Percentiles rank a stretch among this genome's conserved stretches.
phyloP scores from a whole-genome alignment of 2,888 invertebrate species.

The Ariolimax columbianus region DNA sequence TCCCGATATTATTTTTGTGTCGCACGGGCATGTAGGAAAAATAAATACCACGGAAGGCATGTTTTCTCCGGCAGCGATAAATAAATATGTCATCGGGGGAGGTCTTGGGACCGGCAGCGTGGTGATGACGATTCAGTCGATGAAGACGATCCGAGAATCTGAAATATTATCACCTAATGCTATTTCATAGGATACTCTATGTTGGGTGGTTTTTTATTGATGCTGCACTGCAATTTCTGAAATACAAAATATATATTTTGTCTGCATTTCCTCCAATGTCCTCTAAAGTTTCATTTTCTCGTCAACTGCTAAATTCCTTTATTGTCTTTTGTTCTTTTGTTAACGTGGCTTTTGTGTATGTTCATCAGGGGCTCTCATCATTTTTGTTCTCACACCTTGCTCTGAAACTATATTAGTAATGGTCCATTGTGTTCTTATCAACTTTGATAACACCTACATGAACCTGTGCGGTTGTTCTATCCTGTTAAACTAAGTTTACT shows the following conservation, averaged over 20 bases:
- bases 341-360: too few species aligned
- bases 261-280: background rate
- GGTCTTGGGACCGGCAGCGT: slow-evolving; percentile 1
- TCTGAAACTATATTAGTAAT: too few species aligned
- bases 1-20: slow-evolving; percentile 44
- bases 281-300: background rate
- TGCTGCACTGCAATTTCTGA: background rate
- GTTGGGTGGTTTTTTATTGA: background rate
- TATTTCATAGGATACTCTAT: background rate
- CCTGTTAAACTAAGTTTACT: too few species aligned
- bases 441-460: too few species aligned
- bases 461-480: too few species aligned
- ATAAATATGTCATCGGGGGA: slow-evolving; percentile 34
- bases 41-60: slow-evolving; percentile 26
- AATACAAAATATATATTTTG: background rate
- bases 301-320: too few species aligned
- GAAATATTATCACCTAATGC: background rate
- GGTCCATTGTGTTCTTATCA: too few species aligned
- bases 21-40: slow-evolving; percentile 32
- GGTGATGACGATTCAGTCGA: background rate
- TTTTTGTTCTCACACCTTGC: too few species aligned
- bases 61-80: slow-evolving; percentile 23
- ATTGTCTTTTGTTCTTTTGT: too few species aligned
- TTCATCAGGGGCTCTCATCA: too few species aligned
- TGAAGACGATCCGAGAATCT: slow-evolving; percentile 4